phyloP scores from a whole-genome alignment of 2,888 invertebrate species.

The Tachina lurida region DNA sequence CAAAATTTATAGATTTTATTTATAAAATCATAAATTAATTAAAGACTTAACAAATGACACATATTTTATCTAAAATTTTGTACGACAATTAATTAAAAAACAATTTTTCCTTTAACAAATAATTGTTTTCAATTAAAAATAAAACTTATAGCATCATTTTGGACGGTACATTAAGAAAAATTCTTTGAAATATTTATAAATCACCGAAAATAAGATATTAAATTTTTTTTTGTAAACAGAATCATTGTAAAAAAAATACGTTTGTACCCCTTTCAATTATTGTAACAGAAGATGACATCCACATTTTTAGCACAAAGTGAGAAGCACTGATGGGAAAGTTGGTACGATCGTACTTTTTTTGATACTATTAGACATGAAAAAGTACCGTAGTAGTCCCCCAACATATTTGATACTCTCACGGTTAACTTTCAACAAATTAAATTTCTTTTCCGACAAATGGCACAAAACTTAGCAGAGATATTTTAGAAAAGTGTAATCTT shows the following conservation, averaged over 20 bases:
- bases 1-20: constrained; percentile 12
- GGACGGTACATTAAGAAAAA: constrained; percentile 60
- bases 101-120: constrained; percentile 66
- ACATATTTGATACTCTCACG: no score
- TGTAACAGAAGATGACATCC: constrained; percentile 9
- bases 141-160: constrained; percentile 56
- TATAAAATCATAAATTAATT: constrained; percentile 40
- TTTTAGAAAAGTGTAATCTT: no score
- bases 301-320: no score
- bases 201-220: constrained; percentile 45
- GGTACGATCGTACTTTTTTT: no score
- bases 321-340: no score
- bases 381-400: no score
- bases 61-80: constrained; percentile 21
- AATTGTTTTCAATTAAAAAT: constrained; percentile 65
- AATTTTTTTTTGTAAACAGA: constrained; percentile 24
- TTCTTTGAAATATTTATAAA: constrained; percentile 61
- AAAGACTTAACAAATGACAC: constrained; percentile 12
- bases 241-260: background rate
- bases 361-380: no score
- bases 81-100: constrained; percentile 63
- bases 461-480: no score
- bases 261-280: background rate
- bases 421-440: no score
- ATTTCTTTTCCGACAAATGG: no score